Evolutionary conservation across 2,113 vertebrate genomes (phyloP).

Genomic region (Nicator chloris): DNA sequence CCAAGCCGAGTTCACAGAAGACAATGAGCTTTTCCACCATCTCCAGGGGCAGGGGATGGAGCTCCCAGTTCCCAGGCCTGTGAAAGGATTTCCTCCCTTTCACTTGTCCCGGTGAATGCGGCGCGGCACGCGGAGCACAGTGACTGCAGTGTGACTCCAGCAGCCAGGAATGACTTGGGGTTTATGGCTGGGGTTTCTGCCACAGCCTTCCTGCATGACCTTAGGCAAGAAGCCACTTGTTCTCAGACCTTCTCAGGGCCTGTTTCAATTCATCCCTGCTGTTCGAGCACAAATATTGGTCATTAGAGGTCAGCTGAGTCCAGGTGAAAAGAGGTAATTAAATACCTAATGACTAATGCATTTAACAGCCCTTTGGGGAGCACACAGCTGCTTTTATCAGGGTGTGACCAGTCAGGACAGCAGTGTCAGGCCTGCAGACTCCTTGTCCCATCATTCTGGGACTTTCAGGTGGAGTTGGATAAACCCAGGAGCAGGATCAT

Average conservation of each 20-base stretch:
- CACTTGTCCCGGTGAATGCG: background rate
- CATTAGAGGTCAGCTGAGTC: slow-evolving; percentile 13
- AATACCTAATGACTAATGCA: background rate
- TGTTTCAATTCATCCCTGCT: background rate
- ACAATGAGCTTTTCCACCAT: background rate
- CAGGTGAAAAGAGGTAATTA: background rate
- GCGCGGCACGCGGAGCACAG: background rate
- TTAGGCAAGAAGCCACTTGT: background rate
- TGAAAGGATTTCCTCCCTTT: slow-evolving; percentile 35
- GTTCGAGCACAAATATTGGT: background rate
- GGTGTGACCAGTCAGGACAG: background rate
- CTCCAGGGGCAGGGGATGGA: background rate
- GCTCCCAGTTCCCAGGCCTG: background rate
- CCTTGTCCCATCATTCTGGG: background rate
- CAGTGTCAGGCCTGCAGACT: background rate
- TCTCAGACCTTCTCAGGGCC: background rate
- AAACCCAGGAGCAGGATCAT: background rate
- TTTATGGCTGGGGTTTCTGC: background rate
- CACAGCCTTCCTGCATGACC: background rate
- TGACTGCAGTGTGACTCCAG: background rate
- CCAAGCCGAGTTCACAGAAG: background rate
- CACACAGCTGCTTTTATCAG: background rate
- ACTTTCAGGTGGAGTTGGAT: background rate
- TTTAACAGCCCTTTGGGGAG: background rate
- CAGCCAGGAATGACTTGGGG: background rate